These are phyloP conservation scores for Lepidocyrtoides sp. DNA, from an alignment of 2,888 invertebrate species.

Conservation along the genomic window DNA sequence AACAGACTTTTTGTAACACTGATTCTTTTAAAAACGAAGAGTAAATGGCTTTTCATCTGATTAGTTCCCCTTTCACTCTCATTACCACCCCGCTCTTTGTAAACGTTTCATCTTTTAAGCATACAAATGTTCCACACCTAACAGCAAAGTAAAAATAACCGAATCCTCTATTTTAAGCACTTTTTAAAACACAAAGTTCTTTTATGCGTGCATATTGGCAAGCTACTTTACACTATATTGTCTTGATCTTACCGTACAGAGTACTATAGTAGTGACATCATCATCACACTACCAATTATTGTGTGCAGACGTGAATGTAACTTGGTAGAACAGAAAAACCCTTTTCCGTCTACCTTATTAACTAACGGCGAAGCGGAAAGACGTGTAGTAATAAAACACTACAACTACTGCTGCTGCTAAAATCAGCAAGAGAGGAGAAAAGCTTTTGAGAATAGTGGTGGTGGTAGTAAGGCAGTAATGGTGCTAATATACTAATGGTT, in stretches of 20 bases:
- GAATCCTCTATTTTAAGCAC: no score
- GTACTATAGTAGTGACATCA: no score
- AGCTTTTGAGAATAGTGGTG: no score
- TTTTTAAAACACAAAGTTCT: background rate
- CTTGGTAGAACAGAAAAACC: background rate
- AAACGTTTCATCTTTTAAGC: background rate
- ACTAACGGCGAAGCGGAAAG: background rate
- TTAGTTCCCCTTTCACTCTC: constrained; percentile 42
- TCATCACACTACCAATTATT: background rate
- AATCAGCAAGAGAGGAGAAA: background rate
- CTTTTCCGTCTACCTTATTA: background rate
- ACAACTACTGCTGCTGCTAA: background rate
- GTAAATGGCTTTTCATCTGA: constrained; percentile 41
- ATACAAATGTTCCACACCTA: no score
- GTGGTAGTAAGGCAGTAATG: no score
- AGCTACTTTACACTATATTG: background rate
- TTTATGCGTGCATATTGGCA: background rate
- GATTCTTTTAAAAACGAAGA: constrained; percentile 22
- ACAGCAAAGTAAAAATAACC: no score
- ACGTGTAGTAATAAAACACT: background rate
- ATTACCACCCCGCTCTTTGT: background rate
- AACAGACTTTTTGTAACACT: constrained; percentile 1
- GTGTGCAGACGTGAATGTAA: background rate
- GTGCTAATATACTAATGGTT: constrained; percentile 61
- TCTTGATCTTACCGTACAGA: background rate